Evolutionary conservation across 2,113 vertebrate genomes (phyloP).

Genomic region (Clarias batrachus): DNA sequence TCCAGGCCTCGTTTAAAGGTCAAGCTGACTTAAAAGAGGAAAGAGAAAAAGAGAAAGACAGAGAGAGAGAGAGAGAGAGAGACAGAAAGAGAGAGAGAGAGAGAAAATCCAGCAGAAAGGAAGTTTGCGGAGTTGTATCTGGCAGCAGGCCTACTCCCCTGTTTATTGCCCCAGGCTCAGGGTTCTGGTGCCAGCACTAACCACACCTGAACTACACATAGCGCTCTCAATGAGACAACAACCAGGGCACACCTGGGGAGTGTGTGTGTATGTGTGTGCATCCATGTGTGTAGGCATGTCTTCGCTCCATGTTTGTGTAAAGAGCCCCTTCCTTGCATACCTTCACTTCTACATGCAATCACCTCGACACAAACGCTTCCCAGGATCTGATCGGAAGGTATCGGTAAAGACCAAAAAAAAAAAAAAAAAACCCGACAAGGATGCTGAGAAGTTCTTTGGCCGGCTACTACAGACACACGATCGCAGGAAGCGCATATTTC

Average conservation of each 20-base stretch:
- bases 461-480: conserved; percentile 27
- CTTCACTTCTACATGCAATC: not conserved
- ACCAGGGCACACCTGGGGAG: conserved; percentile 35
- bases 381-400: not conserved
- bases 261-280: not conserved
- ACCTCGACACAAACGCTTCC: not conserved
- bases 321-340: not conserved
- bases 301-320: not conserved
- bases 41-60: conserved; percentile 60
- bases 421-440: not conserved
- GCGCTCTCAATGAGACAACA: conserved; percentile 46
- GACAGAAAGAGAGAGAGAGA: conserved; percentile 58
- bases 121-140: conserved; percentile 78
- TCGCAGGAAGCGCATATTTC: conserved; percentile 38
- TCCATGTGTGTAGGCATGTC: conserved; percentile 1
- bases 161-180: conserved; percentile 76
- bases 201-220: conserved; percentile 74
- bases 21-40: conserved; percentile 74
- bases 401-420: not conserved
- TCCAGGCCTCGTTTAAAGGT: conserved; percentile 79
- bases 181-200: conserved; percentile 77
- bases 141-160: conserved; percentile 78
- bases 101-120: conserved; percentile 69
- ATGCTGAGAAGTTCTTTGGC: conserved; percentile 11
- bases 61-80: conserved; percentile 68